Base-by-base conservation (phyloP, 2,888 invertebrate species). In the Taphrorychus bicolor region DNA sequence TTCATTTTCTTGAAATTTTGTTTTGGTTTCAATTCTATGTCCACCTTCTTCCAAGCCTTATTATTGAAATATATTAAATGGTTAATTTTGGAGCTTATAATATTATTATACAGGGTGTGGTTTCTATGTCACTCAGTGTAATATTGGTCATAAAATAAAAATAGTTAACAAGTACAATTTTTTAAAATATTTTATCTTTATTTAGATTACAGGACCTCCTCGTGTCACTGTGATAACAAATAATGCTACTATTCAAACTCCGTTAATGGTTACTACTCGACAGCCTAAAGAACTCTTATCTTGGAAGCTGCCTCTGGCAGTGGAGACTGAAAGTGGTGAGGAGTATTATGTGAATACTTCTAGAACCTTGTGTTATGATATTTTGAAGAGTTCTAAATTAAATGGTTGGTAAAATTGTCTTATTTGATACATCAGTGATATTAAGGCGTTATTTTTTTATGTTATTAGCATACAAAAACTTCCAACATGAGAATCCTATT, bases 231-330 rank as follows among this genome's bases (percentile, higher is more conserved):
- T 77, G 41, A 58, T 64, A 17, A 74, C 74, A 61, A 69, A 70
- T 5, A 70, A 71, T 65, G 75, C 77, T 9, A 70, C 68, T 9
- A 45, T 65, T 5, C 32, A 65, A 7, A 48, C 59, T 7, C 93
- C 94, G 0, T 81, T 93, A 3, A 87, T 93, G 76, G 87, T 93
- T 66, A 92, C 92, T 0, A 90, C 91, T 0, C 82, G 90, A 51
- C 91, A 93, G 78, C 89, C 89, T 71, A 88, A 88, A 79, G 89
- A 90, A 54, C 88, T 93, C 7, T 82, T 92, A 65, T 93, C 93
- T 0, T 94, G 93, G 93, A 89, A 91, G 77, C 83, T 94, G 19
- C 94, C 94, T 0, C 83, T 91, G 75, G 76, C 86, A 60, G 86
- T 91, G 0, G 86, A 85, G 58, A 82, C 78, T n/a, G 74, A 76